A percentile compares a stretch with the other conserved stretches of the same genome.
Evolutionary conservation across 2,113 vertebrate species (phyloP).

Genomic region (Ctenomys sociabilis): DNA sequence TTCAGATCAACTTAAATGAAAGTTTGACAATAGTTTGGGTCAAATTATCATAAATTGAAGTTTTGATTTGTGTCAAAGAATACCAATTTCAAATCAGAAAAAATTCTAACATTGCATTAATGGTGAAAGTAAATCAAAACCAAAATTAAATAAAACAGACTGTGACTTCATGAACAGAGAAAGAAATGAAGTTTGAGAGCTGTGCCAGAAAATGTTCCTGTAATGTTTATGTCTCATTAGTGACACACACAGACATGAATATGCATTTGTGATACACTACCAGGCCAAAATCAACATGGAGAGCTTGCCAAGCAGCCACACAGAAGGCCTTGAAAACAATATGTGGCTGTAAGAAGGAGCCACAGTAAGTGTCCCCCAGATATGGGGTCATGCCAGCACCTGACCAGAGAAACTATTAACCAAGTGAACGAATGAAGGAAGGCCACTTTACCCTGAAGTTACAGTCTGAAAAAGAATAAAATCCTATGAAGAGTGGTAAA

Average conservation of each 20-base stretch:
- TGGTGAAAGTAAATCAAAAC: background rate
- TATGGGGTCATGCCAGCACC: rapidly evolving
- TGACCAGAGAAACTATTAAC: background rate
- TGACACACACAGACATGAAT: background rate
- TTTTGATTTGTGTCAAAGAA: background rate
- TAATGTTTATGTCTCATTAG: background rate
- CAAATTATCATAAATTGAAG: background rate
- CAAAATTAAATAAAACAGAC: background rate
- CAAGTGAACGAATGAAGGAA: background rate
- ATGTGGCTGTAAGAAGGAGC: background rate
- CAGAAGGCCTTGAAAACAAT: background rate
- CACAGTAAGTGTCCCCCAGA: background rate
- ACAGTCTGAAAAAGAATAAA: background rate
- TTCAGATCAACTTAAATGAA: background rate
- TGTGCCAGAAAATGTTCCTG: background rate
- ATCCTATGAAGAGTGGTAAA: background rate
- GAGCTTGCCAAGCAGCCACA: background rate
- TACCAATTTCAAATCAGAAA: background rate
- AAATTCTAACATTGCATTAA: background rate
- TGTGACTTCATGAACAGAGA: background rate
- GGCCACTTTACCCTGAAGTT: background rate
- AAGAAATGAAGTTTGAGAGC: background rate
- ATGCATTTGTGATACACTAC: background rate
- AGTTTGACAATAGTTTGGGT: background rate
- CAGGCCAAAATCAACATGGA: background rate